A percentile compares a stretch with the other conserved stretches of the same genome.
Conservation (phyloP, 2,888 invertebrate genomes). For the Cacoxenus indagator region DNA sequence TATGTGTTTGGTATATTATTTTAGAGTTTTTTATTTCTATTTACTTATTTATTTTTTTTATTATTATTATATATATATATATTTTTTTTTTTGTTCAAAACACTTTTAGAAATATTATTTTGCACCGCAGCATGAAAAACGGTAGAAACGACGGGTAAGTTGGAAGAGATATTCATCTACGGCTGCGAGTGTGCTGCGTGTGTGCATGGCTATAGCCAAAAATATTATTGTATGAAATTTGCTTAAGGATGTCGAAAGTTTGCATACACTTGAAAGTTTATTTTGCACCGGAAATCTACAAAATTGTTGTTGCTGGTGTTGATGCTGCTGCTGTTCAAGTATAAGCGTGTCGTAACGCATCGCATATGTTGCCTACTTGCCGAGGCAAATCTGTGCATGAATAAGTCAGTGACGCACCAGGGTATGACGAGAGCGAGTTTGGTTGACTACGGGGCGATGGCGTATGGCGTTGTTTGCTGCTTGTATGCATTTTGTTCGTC, state of each 20-base stretch:
- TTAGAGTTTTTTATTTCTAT: neutral
- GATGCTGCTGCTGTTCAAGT: neutral
- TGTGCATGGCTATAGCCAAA: constrained; percentile 57
- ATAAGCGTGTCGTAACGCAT: constrained; percentile 21
- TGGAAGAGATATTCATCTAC: neutral
- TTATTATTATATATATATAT: neutral
- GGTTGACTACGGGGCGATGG: neutral
- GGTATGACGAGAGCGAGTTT: neutral
- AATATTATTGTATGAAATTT: constrained; percentile 62
- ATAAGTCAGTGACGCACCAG: neutral
- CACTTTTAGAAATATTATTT: constrained; percentile 49
- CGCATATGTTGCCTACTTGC: constrained; percentile 33
- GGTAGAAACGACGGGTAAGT: neutral
- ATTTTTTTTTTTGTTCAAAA: constrained; percentile 18
- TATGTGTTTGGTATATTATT: neutral
- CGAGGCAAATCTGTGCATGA: neutral
- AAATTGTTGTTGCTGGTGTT: constrained; percentile 45
- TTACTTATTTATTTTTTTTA: constrained; percentile 1
- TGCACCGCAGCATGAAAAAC: constrained; percentile 27
- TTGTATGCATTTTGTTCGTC: neutral
- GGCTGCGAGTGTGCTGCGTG: constrained; percentile 27
- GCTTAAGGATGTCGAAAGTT: constrained; percentile 61
- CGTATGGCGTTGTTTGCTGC: neutral
- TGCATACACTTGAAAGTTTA: constrained; percentile 62
- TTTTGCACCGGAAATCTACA: constrained; percentile 62